Evolutionary conservation across 2,888 invertebrate genomes (phyloP), one percentile per base, ranked within the genome.

Genomic region (Athripsodes cinereus): DNA sequence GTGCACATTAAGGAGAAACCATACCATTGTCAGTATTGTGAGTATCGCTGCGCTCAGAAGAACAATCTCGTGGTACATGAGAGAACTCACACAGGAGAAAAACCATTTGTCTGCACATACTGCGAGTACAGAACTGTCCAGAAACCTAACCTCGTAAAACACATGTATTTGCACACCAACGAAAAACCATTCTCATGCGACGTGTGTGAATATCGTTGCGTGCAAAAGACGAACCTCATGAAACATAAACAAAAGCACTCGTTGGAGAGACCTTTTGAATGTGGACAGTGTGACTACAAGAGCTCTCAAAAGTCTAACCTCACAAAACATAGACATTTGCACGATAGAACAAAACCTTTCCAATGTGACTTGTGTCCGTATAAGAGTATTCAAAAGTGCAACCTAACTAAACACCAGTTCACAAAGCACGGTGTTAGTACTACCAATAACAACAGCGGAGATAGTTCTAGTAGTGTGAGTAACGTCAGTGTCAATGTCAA

Each of bases 1-100:
- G 78, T 79, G 0, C 79, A 79, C 47, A 79, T 78, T 76, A 78
- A 79, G 51, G 76, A 79, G 52, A 79, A 79, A 62, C 79, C 79
- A 0, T 78, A 75, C 34, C 65, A 73, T 0, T 79, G 79, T 59
- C 76, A 78, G 6, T 79, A 74, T 26, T 79, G 79, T n/a, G 77
- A 78, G 1, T 79, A 79, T 20, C 64, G 74, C 1, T 79, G 78
- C 47, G 79, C 79, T 0, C 79, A 79, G 53, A 79, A 79, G 35
- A 79, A 79, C 35, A 79, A 79, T 31, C 62, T 79, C 44, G 77
- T 79, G 0, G 78, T 79, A 0, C 79, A 79, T 52, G 79, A 79
- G 60, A 63, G 79, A 1, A 79, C 79, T 0, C 79, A 79, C n/a
- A 79, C 79, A 0, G 79, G 79, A 0, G 76, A 74, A 54, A 79